phyloP scores from a whole-genome alignment of 2,797 vertebrate genomes.

The Pachyuromys duprasi region DNA sequence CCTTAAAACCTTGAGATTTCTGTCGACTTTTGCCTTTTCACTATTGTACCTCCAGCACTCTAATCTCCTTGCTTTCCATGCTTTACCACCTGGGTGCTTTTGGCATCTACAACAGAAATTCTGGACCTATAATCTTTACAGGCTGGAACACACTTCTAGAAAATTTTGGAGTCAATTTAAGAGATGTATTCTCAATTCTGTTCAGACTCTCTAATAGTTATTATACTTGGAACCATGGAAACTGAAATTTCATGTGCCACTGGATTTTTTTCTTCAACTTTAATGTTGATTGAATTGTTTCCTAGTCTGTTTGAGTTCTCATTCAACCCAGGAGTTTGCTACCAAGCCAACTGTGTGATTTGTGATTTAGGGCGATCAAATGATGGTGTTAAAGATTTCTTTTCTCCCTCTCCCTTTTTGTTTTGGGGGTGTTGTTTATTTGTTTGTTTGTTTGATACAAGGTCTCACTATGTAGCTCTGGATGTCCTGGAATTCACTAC shows the following conservation, averaged over 20 bases:
- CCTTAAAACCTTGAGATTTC: background rate
- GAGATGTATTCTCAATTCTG: background rate
- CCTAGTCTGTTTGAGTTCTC: conserved; percentile 79
- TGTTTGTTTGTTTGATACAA: background rate
- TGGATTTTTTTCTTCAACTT: background rate
- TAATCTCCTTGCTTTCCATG: background rate
- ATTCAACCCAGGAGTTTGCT: conserved; percentile 63
- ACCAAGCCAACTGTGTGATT: conserved; percentile 31
- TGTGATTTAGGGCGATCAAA: conserved; percentile 81
- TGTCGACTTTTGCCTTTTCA: conserved; percentile 74
- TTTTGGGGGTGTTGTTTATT: background rate
- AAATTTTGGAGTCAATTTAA: conserved; percentile 37
- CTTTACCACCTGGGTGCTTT: background rate
- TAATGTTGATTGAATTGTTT: conserved; percentile 81
- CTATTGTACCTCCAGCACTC: background rate
- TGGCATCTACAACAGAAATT: background rate
- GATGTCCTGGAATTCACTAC: background rate
- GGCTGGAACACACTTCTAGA: background rate
- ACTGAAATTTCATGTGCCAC: conserved; percentile 52
- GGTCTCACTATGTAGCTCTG: background rate
- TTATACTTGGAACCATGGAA: background rate
- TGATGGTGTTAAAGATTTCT: conserved; percentile 65
- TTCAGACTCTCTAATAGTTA: conserved; percentile 6
- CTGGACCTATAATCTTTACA: background rate
- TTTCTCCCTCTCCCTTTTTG: conserved; percentile 10